Conservation (phyloP, 2,113 vertebrate species). For the Emydura subglobosa region DNA sequence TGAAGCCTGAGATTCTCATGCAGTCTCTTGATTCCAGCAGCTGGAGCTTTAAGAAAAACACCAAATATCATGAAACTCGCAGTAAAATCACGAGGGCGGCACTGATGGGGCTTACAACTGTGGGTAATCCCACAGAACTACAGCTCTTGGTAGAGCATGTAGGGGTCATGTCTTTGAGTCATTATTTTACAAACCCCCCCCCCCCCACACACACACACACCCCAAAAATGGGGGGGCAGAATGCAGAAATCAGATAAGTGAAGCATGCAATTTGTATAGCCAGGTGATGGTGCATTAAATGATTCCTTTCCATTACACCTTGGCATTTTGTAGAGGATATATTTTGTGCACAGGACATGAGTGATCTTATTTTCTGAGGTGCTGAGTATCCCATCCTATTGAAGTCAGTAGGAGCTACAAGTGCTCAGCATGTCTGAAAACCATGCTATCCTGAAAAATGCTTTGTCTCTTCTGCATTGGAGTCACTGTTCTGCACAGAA, state of each 20-base stretch:
- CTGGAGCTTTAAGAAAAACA: constrained; percentile 36
- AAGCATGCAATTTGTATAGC: background rate
- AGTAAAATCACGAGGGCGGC: background rate
- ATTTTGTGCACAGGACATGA: background rate
- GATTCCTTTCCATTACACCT: background rate
- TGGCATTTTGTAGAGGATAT: background rate
- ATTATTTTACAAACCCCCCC: constrained; percentile 11
- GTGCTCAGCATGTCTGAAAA: background rate
- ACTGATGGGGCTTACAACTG: no score
- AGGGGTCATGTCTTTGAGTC: constrained; percentile 11
- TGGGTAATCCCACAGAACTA: background rate
- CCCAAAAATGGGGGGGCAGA: background rate
- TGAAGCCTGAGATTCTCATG: constrained; percentile 32
- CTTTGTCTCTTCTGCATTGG: background rate
- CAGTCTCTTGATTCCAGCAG: background rate
- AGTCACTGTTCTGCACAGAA: background rate
- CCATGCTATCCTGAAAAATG: background rate
- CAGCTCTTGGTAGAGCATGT: constrained; percentile 3
- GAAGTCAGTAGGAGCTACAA: background rate
- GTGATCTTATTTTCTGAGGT: background rate
- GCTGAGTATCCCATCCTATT: background rate
- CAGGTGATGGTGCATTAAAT: background rate
- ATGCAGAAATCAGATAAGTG: background rate
- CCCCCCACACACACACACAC: background rate
- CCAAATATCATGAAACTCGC: background rate